These are phyloP conservation scores for Mactromeris polynyma DNA, from an alignment of 2,888 invertebrate genomes.

Conservation along the genomic window DNA sequence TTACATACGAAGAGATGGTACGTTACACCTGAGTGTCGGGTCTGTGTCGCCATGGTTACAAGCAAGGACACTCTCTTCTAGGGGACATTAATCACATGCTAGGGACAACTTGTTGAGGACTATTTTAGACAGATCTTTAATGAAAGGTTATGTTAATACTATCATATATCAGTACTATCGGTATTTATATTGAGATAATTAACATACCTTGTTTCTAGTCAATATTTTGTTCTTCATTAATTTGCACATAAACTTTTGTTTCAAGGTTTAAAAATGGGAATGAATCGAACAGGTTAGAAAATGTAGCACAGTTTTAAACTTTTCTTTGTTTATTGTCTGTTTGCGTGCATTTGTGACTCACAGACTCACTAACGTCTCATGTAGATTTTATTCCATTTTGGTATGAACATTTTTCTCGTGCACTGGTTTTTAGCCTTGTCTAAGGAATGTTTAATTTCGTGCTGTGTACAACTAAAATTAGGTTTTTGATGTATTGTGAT, in stretches of 20 bases:
- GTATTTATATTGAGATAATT: too few species aligned
- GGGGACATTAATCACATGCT: too few species aligned
- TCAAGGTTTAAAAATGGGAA: slow-evolving; percentile 45
- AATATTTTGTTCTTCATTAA: slow-evolving; percentile 5
- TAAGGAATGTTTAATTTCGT: not conserved
- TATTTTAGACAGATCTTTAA: too few species aligned
- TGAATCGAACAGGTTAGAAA: slow-evolving; percentile 43
- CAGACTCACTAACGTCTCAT: not conserved
- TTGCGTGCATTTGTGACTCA: slow-evolving; percentile 30
- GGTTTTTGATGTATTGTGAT: too few species aligned
- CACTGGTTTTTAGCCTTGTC: not conserved
- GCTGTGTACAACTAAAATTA: too few species aligned
- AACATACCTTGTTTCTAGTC: not conserved
- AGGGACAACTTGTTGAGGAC: too few species aligned
- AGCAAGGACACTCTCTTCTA: too few species aligned
- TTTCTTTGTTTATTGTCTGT: slow-evolving; percentile 8
- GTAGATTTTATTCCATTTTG: not conserved
- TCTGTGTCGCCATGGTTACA: too few species aligned
- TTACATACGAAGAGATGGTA: too few species aligned
- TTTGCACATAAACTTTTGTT: slow-evolving; percentile 17
- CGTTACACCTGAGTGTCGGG: too few species aligned
- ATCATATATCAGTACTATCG: too few species aligned
- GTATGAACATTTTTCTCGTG: not conserved
- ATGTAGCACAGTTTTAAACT: slow-evolving; percentile 19
- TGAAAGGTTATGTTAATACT: too few species aligned